These are phyloP conservation scores for Sphenopsis melanotis DNA, from an alignment of 2,797 vertebrate species.

Conservation along the genomic window DNA sequence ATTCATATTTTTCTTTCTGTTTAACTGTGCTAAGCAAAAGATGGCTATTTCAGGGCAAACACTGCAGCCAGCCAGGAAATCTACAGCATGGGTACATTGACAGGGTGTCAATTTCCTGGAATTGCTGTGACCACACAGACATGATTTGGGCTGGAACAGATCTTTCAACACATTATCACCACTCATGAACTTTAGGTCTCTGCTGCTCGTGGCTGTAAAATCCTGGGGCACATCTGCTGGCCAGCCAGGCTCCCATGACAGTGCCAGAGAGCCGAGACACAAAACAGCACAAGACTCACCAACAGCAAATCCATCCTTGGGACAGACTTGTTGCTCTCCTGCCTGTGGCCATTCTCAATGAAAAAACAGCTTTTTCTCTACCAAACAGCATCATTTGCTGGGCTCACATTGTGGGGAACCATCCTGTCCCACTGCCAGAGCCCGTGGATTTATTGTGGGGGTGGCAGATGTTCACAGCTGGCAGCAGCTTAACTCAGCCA, in stretches of 20 bases:
- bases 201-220: not conserved
- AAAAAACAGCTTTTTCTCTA: not conserved
- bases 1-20: not conserved
- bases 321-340: not conserved
- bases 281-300: not conserved
- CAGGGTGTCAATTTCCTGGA: not conserved
- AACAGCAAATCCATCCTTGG: not conserved
- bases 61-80: not conserved
- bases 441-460: not conserved
- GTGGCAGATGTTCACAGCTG: not conserved
- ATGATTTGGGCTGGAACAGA: not conserved
- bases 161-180: not conserved
- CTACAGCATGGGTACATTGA: not conserved
- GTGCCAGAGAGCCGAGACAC: not conserved
- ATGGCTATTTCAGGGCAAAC: not conserved
- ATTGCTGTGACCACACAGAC: not conserved
- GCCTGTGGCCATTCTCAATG: not conserved
- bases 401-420: rapidly evolving
- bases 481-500: not conserved
- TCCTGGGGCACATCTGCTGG: not conserved
- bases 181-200: not conserved
- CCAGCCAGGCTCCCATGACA: not conserved
- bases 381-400: not conserved
- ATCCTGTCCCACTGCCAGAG: not conserved
- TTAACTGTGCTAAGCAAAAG: not conserved